Evolutionary conservation across 2,888 invertebrate genomes (phyloP).

Genomic region (Rhagonycha lutea): DNA sequence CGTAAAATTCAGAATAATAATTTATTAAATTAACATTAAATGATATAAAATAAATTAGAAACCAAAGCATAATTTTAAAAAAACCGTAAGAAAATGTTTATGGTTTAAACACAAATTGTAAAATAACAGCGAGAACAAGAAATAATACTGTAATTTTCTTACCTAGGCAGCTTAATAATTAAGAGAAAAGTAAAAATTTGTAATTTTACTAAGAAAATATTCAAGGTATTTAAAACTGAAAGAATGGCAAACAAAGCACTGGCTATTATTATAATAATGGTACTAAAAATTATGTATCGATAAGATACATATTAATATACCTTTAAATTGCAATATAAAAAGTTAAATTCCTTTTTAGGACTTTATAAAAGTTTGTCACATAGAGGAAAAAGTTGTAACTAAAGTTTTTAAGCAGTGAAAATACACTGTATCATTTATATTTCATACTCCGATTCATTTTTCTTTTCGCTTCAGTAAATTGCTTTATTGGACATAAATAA

Average conservation of each 20-base stretch:
- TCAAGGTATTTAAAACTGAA: background rate
- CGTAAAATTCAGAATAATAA: too few relatives aligned
- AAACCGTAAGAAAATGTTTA: too few relatives aligned
- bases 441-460: conserved; percentile 37
- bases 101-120: too few relatives aligned
- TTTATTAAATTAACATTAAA: too few relatives aligned
- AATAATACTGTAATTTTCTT: too few relatives aligned
- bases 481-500: conserved; percentile 28
- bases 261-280: background rate
- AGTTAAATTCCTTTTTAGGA: conserved; percentile 32
- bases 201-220: too few relatives aligned
- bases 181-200: too few relatives aligned
- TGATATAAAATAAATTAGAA: too few relatives aligned
- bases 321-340: conserved; percentile 22
- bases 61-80: too few relatives aligned
- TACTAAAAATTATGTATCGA: background rate
- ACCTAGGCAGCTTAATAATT: too few relatives aligned
- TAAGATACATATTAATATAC: background rate
- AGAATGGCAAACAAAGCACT: background rate
- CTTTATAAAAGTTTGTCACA: conserved; percentile 38
- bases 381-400: conserved; percentile 34
- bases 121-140: too few relatives aligned
- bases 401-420: conserved; percentile 14
- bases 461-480: conserved; percentile 26
- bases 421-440: conserved; percentile 40